phyloP scores from a whole-genome alignment of 2,113 vertebrate genomes.

The Lepisosteus oculatus region DNA sequence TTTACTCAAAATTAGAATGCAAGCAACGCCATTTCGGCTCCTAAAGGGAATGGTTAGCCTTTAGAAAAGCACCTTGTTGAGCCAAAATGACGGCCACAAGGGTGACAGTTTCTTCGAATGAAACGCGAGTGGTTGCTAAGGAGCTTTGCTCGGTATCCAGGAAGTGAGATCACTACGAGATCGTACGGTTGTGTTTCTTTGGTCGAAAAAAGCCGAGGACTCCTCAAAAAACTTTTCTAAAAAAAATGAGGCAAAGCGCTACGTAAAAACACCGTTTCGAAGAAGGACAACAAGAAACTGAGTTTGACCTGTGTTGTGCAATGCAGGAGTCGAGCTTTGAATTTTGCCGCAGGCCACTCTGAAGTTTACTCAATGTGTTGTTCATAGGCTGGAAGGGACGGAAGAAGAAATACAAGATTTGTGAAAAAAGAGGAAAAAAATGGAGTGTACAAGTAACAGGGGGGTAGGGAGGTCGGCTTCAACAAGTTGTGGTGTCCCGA shows the following conservation, averaged over 20 bases:
- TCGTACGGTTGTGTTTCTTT: conserved; percentile 39
- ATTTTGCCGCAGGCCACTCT: neutral
- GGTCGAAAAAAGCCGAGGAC: conserved; percentile 58
- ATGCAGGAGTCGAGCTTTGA: conserved; percentile 6
- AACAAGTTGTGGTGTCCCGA: conserved; percentile 50
- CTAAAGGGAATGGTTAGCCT: neutral
- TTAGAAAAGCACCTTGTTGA: neutral
- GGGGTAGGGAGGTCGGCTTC: conserved; percentile 66
- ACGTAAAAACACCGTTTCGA: neutral
- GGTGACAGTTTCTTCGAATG: conserved; percentile 4
- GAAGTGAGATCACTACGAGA: conserved; percentile 51
- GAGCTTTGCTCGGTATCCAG: conserved; percentile 43
- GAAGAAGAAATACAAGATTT: conserved; percentile 32
- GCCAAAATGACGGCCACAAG: conserved; percentile 17
- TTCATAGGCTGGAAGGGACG: conserved; percentile 11
- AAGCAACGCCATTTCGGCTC: conserved; percentile 7
- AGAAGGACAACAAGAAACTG: conserved; percentile 26
- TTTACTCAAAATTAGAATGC: neutral
- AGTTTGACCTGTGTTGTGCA: conserved; percentile 41
- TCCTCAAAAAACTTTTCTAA: conserved; percentile 35
- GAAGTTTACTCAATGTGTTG: conserved; percentile 8
- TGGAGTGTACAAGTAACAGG: conserved; percentile 67
- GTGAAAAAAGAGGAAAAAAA: conserved; percentile 47
- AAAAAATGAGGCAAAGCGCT: neutral
- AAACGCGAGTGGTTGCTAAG: conserved; percentile 34